These are phyloP conservation scores for Anguilla obscura DNA, from an alignment of 2,797 vertebrate species.

Conservation along the genomic window DNA sequence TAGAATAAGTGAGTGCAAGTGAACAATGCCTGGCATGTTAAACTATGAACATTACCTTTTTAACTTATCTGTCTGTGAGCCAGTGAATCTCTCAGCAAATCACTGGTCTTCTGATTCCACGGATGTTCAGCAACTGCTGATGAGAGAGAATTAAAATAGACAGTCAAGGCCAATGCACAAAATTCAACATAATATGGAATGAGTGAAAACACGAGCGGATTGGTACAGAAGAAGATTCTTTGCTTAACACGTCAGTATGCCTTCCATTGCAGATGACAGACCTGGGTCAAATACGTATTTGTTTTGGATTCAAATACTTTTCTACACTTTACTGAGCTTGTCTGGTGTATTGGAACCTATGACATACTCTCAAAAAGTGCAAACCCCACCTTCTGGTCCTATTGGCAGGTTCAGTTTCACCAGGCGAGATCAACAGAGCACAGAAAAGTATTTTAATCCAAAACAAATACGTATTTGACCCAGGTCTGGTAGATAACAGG, in stretches of 20 bases:
- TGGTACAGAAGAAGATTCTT: not conserved
- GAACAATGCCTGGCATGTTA: not conserved
- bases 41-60: not conserved
- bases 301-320: too few species aligned
- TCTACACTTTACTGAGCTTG: too few species aligned
- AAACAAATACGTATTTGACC: too few species aligned
- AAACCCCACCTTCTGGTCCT: too few species aligned
- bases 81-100: not conserved
- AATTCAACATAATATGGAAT: not conserved
- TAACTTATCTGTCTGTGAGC: not conserved
- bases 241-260: not conserved
- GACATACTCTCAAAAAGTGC: too few species aligned
- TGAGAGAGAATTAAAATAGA: not conserved
- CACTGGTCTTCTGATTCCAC: not conserved
- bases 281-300: too few species aligned
- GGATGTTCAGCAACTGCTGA: not conserved
- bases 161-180: not conserved
- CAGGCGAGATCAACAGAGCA: too few species aligned
- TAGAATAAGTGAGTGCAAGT: not conserved
- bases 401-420: too few species aligned
- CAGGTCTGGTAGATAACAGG: too few species aligned
- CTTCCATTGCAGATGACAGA: not conserved
- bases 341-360: too few species aligned
- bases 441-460: too few species aligned
- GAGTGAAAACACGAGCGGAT: not conserved